A percentile compares a stretch with the other conserved stretches of the same genome.
phyloP scores from a whole-genome alignment of 2,888 invertebrate genomes.

The Lypha dubia region DNA sequence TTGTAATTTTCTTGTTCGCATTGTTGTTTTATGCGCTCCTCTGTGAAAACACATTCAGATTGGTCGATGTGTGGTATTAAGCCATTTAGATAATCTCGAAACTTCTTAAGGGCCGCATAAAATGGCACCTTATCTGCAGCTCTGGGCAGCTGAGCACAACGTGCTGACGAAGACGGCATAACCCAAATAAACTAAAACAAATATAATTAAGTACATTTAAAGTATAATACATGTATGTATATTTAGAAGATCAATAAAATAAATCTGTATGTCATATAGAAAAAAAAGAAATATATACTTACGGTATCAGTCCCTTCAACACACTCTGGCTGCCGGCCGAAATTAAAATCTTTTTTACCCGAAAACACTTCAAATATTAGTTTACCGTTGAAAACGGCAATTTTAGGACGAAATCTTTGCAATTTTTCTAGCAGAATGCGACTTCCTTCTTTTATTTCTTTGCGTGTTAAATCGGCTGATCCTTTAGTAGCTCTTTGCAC shows the following conservation, averaged over 20 bases:
- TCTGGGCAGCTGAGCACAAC: conserved; percentile 98
- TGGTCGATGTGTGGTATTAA: conserved; percentile 93
- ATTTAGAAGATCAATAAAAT: no score
- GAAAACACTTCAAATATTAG: conserved; percentile 98
- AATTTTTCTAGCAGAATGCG: conserved; percentile 94
- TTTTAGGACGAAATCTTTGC: conserved; percentile 96
- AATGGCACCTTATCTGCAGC: conserved; percentile 99
- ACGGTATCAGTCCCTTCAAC: conserved; percentile 97
- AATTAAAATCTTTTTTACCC: conserved; percentile 98
- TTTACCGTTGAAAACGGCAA: conserved; percentile 99
- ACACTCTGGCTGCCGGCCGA: conserved; percentile 96
- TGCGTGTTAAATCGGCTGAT: conserved; percentile 96
- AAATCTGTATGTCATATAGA: no score
- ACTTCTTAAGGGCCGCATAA: conserved; percentile 97
- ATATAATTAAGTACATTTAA: background rate
- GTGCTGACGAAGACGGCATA: conserved; percentile 98
- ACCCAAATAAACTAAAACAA: conserved; percentile 96
- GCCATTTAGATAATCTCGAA: conserved; percentile 96
- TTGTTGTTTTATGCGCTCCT: conserved; percentile 87
- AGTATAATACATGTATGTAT: no score
- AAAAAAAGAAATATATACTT: conserved; percentile 82
- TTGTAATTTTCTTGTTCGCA: conserved; percentile 84
- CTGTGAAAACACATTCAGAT: conserved; percentile 93
- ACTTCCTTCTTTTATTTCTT: conserved; percentile 97
- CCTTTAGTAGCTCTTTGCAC: conserved; percentile 97